A percentile compares a stretch with the other conserved stretches of the same genome.
Evolutionary conservation across 2,888 invertebrate genomes (phyloP).

Genomic region (Ennomos erosarius): DNA sequence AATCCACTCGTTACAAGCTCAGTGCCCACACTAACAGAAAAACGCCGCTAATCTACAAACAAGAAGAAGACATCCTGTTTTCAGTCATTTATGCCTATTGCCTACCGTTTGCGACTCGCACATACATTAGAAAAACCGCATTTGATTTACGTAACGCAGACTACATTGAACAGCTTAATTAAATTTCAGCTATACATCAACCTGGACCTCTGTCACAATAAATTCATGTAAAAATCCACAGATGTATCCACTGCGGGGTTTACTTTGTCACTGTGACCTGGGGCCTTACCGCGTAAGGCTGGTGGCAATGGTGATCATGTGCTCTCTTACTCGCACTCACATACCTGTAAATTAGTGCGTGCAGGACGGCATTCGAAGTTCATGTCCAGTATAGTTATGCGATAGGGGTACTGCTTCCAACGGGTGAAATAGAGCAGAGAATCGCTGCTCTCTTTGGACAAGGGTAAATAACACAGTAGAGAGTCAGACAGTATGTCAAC

Average conservation of each 20-base stretch:
- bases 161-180: constrained; percentile 15
- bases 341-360: too few relatives aligned
- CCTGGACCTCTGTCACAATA: constrained; percentile 32
- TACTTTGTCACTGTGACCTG: constrained; percentile 29
- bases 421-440: constrained; percentile 29
- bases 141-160: not conserved
- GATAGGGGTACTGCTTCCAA: constrained; percentile 19
- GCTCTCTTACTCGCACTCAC: too few relatives aligned
- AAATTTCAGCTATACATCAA: constrained; percentile 28
- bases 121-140: not conserved
- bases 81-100: not conserved
- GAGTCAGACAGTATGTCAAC: constrained; percentile 9
- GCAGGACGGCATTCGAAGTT: too few relatives aligned
- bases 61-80: constrained; percentile 1
- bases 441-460: constrained; percentile 27
- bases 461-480: constrained; percentile 14
- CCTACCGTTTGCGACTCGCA: not conserved
- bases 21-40: too few relatives aligned
- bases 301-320: too few relatives aligned
- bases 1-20: too few relatives aligned
- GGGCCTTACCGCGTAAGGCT: too few relatives aligned
- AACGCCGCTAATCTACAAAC: not conserved
- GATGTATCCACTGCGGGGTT: constrained; percentile 16
- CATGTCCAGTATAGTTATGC: too few relatives aligned
- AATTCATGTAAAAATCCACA: constrained; percentile 32